These are phyloP conservation scores for Syngnathus scovelli DNA, from an alignment of 2,113 vertebrate genomes.

Conservation along the genomic window DNA sequence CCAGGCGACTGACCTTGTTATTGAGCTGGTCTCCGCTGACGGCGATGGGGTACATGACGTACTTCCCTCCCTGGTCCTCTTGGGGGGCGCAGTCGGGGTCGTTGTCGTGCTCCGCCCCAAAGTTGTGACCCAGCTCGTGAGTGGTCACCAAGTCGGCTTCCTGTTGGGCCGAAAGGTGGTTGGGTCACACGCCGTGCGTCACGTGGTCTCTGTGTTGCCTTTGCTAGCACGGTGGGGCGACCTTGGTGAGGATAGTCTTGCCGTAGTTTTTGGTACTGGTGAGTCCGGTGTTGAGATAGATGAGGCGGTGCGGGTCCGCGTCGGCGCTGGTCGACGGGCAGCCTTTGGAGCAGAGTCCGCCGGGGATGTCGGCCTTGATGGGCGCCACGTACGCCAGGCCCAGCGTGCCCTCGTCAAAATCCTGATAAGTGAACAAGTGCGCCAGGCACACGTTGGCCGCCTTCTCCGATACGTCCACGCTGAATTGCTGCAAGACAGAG, in stretches of 20 bases:
- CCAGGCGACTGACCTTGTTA: constrained; percentile 81
- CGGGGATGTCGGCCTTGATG: constrained; percentile 78
- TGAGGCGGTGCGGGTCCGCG: constrained; percentile 58
- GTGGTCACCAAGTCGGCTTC: constrained; percentile 95
- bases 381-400: constrained; percentile 94
- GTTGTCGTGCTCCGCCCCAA: constrained; percentile 91
- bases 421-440: constrained; percentile 96
- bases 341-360: constrained; percentile 93
- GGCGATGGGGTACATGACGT: constrained; percentile 94
- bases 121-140: constrained; percentile 94
- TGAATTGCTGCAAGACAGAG: constrained; percentile 82
- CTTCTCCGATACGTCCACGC: constrained; percentile 86
- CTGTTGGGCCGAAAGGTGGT: constrained; percentile 50
- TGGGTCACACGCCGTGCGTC: neutral
- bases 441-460: constrained; percentile 89
- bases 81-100: constrained; percentile 81
- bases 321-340: constrained; percentile 37
- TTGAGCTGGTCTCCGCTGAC: constrained; percentile 94
- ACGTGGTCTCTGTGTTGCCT: neutral
- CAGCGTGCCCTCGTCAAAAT: constrained; percentile 93
- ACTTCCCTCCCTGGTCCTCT: constrained; percentile 92
- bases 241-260: constrained; percentile 99
- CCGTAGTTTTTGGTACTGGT: constrained; percentile 98
- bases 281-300: constrained; percentile 92
- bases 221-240: constrained; percentile 21